Percentiles rank a stretch among this genome's conserved stretches.
Conservation (phyloP, 2,888 invertebrate species). For the Hipparchia semele region DNA sequence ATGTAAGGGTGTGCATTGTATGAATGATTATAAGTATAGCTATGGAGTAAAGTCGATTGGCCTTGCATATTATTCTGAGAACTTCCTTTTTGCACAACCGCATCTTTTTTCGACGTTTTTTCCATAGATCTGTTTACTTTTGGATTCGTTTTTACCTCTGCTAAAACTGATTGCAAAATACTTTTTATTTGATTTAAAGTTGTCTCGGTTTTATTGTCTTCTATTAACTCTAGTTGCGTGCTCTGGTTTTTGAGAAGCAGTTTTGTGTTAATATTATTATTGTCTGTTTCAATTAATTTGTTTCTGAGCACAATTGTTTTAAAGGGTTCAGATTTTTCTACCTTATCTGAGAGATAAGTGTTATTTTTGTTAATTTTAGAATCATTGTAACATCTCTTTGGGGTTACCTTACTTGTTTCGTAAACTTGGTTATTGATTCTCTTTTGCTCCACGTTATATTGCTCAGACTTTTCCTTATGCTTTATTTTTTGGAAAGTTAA, state of each 20-base stretch:
- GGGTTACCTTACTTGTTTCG: conserved; percentile 40
- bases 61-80: conserved; percentile 56
- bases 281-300: conserved; percentile 27
- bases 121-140: conserved; percentile 45
- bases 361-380: conserved; percentile 53
- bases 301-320: conserved; percentile 29
- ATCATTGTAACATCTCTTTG: conserved; percentile 56
- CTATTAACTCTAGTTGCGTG: conserved; percentile 43
- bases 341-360: conserved; percentile 24
- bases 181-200: conserved; percentile 69
- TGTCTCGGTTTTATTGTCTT: conserved; percentile 58
- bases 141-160: conserved; percentile 65
- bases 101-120: conserved; percentile 58
- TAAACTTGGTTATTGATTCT: conserved; percentile 35
- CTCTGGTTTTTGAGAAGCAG: conserved; percentile 14
- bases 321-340: conserved; percentile 36
- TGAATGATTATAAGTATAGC: conserved; percentile 60
- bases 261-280: conserved; percentile 11
- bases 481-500: conserved; percentile 25
- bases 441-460: conserved; percentile 8
- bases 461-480: conserved; percentile 4
- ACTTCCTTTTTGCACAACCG: conserved; percentile 60
- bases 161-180: conserved; percentile 67
- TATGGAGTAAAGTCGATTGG: conserved; percentile 58
- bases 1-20: conserved; percentile 54